These are phyloP conservation scores for Oceanites oceanicus DNA, from an alignment of 2,113 vertebrate genomes.

Conservation along the genomic window DNA sequence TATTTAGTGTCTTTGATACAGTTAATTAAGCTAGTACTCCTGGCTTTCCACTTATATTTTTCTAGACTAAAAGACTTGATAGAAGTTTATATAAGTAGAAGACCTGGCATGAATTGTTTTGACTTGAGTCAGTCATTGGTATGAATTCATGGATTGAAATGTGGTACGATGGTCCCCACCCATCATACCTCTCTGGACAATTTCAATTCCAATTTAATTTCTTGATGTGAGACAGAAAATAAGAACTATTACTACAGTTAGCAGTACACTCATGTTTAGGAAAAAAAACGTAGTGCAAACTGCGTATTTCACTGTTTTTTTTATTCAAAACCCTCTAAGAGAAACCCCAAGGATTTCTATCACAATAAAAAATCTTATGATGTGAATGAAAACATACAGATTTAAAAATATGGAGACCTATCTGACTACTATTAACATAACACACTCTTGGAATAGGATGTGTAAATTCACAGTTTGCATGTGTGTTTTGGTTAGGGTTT, in stretches of 20 bases:
- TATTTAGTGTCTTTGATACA: neutral
- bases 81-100: neutral
- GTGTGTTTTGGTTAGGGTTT: rapidly evolving
- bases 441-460: neutral
- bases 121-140: neutral
- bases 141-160: neutral
- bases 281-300: neutral
- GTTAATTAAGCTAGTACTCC: neutral
- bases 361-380: neutral
- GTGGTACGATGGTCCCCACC: neutral
- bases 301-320: neutral
- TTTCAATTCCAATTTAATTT: neutral
- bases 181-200: neutral
- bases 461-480: neutral
- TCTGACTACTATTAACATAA: neutral
- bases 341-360: neutral
- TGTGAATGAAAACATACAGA: neutral
- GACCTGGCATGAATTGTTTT: neutral
- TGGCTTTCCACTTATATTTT: neutral
- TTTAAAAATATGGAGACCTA: neutral
- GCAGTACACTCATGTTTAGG: neutral
- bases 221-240: neutral
- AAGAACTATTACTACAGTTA: neutral
- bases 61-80: neutral
- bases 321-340: neutral